A percentile compares a stretch with the other conserved stretches of the same genome.
Evolutionary conservation across 2,888 invertebrate genomes (phyloP).

Genomic region (Lasioglossum malachurum): DNA sequence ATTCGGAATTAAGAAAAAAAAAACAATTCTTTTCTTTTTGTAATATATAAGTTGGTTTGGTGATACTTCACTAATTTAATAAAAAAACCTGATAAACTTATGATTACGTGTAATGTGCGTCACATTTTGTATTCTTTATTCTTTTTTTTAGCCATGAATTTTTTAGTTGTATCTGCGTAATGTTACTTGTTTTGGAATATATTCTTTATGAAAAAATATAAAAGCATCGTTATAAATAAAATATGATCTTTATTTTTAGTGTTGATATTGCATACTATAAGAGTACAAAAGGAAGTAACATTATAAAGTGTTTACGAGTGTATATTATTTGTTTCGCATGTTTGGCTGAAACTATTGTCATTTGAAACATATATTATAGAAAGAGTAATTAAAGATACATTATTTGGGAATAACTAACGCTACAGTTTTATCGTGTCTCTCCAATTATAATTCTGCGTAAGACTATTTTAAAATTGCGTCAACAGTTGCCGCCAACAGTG

Average conservation of each 20-base stretch:
- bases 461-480: slow-evolving; percentile 14
- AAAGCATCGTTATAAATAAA: slow-evolving; percentile 51
- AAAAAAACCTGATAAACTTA: slow-evolving; percentile 54
- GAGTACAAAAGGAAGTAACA: slow-evolving; percentile 27
- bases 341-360: slow-evolving; percentile 19
- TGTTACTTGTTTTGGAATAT: slow-evolving; percentile 59
- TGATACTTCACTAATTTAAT: slow-evolving; percentile 56
- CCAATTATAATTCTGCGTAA: neutral
- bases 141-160: slow-evolving; percentile 31
- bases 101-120: slow-evolving; percentile 39
- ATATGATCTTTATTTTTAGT: slow-evolving; percentile 45
- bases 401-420: slow-evolving; percentile 15
- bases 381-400: slow-evolving; percentile 9
- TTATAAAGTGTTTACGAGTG: neutral
- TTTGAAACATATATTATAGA: slow-evolving; percentile 9
- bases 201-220: slow-evolving; percentile 58
- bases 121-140: slow-evolving; percentile 47
- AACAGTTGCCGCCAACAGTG: slow-evolving; percentile 43
- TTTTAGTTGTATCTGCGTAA: slow-evolving; percentile 33
- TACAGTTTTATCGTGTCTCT: slow-evolving; percentile 19
- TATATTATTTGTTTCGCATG: slow-evolving; percentile 9
- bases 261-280: slow-evolving; percentile 13
- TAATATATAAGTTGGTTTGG: slow-evolving; percentile 49
- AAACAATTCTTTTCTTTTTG: slow-evolving; percentile 58
- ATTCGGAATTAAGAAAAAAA: slow-evolving; percentile 63